phyloP scores from a whole-genome alignment of 2,888 invertebrate species.

The Girardia tigrina region DNA sequence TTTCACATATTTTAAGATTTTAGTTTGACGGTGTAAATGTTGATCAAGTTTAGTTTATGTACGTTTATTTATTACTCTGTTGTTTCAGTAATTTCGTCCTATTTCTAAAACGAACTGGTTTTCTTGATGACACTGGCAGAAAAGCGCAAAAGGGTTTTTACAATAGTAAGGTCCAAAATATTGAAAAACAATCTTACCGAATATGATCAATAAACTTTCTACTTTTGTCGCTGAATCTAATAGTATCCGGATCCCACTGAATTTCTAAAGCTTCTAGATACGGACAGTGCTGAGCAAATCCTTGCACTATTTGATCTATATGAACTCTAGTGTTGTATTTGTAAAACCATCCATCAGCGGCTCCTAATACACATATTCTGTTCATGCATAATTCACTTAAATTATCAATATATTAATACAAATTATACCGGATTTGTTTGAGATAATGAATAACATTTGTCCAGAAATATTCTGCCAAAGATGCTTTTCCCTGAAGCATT shows the following conservation, averaged over 20 bases:
- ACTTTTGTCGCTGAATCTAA: conserved; percentile 95
- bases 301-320: conserved; percentile 93
- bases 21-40: no score
- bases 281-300: conserved; percentile 78
- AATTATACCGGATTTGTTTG: conserved; percentile 67
- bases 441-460: conserved; percentile 79
- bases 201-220: conserved; percentile 96
- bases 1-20: no score
- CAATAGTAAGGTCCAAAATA: no score
- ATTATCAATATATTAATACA: not conserved
- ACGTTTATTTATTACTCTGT: no score
- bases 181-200: conserved; percentile 53
- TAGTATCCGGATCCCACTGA: conserved; percentile 93
- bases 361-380: conserved; percentile 91
- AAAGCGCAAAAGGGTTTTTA: no score
- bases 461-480: conserved; percentile 95
- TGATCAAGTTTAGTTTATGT: no score
- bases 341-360: conserved; percentile 81
- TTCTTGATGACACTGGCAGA: no score
- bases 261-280: conserved; percentile 78
- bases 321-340: conserved; percentile 66
- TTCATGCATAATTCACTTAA: conserved; percentile 37
- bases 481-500: conserved; percentile 81
- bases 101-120: no score
- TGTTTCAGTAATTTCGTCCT: no score